phyloP scores from a whole-genome alignment of 2,888 invertebrate genomes.

The Leucoma salicis region DNA sequence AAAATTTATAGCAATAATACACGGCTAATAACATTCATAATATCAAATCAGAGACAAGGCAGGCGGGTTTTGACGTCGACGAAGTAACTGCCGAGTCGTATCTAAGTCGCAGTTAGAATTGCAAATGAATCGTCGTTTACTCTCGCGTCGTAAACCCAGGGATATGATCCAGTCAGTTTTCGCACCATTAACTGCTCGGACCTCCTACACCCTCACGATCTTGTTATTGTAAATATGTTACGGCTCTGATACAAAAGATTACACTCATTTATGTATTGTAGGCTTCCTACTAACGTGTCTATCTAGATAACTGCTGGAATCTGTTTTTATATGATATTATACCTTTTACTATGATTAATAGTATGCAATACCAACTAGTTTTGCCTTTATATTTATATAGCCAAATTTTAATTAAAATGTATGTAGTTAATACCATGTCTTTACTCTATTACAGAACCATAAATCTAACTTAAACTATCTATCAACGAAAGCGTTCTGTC shows the following conservation, averaged over 20 bases:
- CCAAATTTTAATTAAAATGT: not conserved
- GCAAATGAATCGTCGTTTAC: slow-evolving; percentile 81
- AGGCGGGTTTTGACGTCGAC: slow-evolving; percentile 30
- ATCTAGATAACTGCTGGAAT: too few species aligned
- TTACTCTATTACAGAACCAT: slow-evolving; percentile 10
- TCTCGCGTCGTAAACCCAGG: slow-evolving; percentile 74
- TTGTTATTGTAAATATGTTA: slow-evolving; percentile 64
- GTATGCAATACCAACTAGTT: too few species aligned
- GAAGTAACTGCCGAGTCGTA: slow-evolving; percentile 45
- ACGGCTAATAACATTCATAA: slow-evolving; percentile 27
- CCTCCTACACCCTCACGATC: slow-evolving; percentile 56
- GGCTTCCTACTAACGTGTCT: too few species aligned
- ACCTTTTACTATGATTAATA: too few species aligned
- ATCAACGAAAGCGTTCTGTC: slow-evolving; percentile 22
- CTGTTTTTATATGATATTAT: too few species aligned
- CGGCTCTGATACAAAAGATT: slow-evolving; percentile 14
- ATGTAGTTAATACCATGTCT: not conserved
- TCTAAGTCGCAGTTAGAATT: slow-evolving; percentile 75
- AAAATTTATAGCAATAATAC: slow-evolving; percentile 23
- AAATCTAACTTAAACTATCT: slow-evolving; percentile 18
- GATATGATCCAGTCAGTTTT: slow-evolving; percentile 82
- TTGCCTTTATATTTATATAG: too few species aligned
- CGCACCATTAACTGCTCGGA: slow-evolving; percentile 79
- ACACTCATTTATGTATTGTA: not conserved
- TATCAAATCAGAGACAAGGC: slow-evolving; percentile 29